phyloP scores from a whole-genome alignment of 2,888 invertebrate genomes.

The Fissipunctia ypsillon region DNA sequence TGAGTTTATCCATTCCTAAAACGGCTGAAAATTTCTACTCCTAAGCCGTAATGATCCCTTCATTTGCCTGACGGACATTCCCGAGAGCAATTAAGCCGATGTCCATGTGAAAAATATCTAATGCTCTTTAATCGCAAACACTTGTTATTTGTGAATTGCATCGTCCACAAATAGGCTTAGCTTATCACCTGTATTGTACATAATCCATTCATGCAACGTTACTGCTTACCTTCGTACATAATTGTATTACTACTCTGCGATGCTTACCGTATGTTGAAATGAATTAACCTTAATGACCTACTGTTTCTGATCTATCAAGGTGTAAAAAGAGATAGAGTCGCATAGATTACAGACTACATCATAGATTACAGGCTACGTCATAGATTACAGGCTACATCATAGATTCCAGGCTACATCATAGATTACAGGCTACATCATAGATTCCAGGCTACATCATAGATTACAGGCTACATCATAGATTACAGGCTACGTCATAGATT shows the following conservation, averaged over 20 bases:
- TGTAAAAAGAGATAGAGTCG: neutral
- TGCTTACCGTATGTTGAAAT: conserved; percentile 30
- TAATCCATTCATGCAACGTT: conserved; percentile 63
- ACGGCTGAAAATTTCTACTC: neutral
- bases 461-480: no score
- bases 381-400: no score
- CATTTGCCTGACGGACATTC: neutral
- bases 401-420: no score
- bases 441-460: no score
- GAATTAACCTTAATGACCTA: conserved; percentile 20
- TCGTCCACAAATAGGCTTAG: conserved; percentile 52
- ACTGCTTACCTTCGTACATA: conserved; percentile 69
- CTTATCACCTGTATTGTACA: conserved; percentile 40
- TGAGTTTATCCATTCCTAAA: neutral
- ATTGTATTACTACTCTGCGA: conserved; percentile 68
- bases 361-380: no score
- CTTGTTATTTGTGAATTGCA: conserved; percentile 52
- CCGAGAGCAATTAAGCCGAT: neutral
- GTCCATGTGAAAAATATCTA: neutral
- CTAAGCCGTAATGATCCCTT: neutral
- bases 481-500: no score
- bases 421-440: no score
- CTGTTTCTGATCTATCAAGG: neutral
- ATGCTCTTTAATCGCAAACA: conserved; percentile 24
- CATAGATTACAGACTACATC: neutral